Base-by-base conservation (phyloP, 2,113 vertebrate species). In the Gavialis gangeticus region DNA sequence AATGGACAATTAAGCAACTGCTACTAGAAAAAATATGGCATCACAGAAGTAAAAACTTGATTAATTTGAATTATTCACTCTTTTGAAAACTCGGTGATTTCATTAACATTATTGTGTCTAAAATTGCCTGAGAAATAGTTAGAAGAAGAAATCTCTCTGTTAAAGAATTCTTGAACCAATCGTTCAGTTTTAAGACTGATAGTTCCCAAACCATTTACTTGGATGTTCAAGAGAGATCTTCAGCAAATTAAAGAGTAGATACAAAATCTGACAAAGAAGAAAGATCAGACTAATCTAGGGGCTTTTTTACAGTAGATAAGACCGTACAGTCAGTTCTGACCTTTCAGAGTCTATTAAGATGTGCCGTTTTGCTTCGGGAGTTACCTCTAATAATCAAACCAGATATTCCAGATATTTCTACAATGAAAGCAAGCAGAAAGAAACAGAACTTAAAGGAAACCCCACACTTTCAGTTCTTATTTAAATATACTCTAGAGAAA, bases 381-480 rank as follows among this genome's bases (percentile, higher is more conserved):
- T 13, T 84, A 10, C 67, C 87, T 89, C 59, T 80, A 0, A 0
- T 24, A 18, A 60, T 4, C 27, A 60, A 85, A n/a, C 19, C 82
- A 46, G 46, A 15, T 21, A 69, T 13, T 27, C 18, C 63, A 88
- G 46, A 59, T 58, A 11, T 75, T 88, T 80, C 67, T 71, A 62
- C 90, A 85, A 4, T 15, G 13, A 90, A 46, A 87, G 56, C 3
- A 87, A 71, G n/a, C 10, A 89, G n/a, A 1, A 91, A 78, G 90
- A 91, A 28, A 16, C 0, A 80, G 27, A 10, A 16, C 15, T 67
- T 73, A 88, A 84, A 91, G 58, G 46, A 46, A 46, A 46, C 46
- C 46, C 46, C 46, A 46, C 46, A 46, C 46, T 46, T 78, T 46
- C n/a, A 91, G 4, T 46, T 46, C 46, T 46, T 46, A 46, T 46